Evolutionary conservation across 2,888 invertebrate species (phyloP), one percentile per base, ranked within the genome.

Genomic region (Microctonus hyperodae): DNA sequence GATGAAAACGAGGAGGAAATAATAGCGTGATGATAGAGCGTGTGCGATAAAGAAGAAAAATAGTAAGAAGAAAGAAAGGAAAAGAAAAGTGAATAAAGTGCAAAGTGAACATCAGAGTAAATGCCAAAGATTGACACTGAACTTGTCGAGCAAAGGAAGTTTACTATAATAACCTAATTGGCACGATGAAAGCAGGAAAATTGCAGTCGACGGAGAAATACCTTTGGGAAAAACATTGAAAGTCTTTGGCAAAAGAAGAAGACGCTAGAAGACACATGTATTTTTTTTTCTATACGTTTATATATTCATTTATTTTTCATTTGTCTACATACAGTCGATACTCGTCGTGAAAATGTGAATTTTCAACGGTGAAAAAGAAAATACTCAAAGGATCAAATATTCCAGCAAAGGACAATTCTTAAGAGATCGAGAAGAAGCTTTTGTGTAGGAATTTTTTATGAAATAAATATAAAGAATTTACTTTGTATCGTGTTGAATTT

Each of bases 91-190:
- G 28, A 5, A 28, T 28, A 28, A 33, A n/a, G 25, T 25, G 16
- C 13, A 55, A 7, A 6, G n/a, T n/a, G n/a, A 16, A 31, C 55
- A 33, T 16, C 55, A 20, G 55, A 55, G 55, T 16, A 33, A 55
- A 55, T 33, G 16, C 16, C 33, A 33, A 55, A 55, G 55, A 55
- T 10, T 55, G 55, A 16, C n/a, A 10, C 9, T 55, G 55, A 55
- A 55, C 33, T 33, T 33, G 55, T 28, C 16, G 33, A n/a, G 28
- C 7, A 28, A 31, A n/a, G 16, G n/a, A 33, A 33, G 16, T 31
- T 28, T 31, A 25, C 20, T n/a, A 16, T n/a, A 20, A 31, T 55
- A 33, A 55, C 20, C 28, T 55, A 31, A 55, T 55, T 55, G 33
- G 1, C 55, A 28, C 3, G 16, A 55, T 25, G 13, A 11, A 4